Base-by-base conservation (phyloP, 2,888 invertebrate genomes). In the Drosophila mercatorum region DNA sequence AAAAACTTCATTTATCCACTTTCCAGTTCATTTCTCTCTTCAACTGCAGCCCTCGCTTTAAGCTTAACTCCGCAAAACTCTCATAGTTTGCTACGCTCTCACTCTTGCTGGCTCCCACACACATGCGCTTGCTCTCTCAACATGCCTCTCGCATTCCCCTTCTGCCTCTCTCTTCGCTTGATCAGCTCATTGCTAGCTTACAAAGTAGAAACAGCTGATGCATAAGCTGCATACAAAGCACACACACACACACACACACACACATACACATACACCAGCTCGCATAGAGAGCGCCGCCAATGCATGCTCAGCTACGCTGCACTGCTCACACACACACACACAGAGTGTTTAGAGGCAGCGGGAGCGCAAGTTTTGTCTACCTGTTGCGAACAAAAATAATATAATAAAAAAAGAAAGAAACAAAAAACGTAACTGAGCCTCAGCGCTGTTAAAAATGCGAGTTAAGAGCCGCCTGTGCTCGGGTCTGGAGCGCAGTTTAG, bases 401-500 rank as follows among this genome's bases (percentile, higher is more conserved):
- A 17, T 17, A 17, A 17, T 17, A 40, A 34, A 52, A 55, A 47
- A 52, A 38, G 22, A 22, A 22, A 49, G 46, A 64, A 49, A 17
- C 7, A 10, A 44, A 52, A 17, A 10, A 6, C n/a, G 10, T 43
- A 31, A 46, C 58, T 61, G 31, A 49, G 40, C 59, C 59, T 49
- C 59, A 22, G 31, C 49, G 22, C 59, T 49, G 46, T 55, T 55
- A 38, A 74, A 75, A 81, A 83, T 77, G 80, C 75, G 62, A 78
- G 90, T 91, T 91, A 91, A 91, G 91, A 91, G 90, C 72, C 80
- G 75, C 64, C 80, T 68, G 82, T 75, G 66, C 57, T 73, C 64
- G 72, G 76, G 61, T 69, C 76, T 81, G 73, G 89, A 91, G 91
- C 91, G 72, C 89, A 91, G 91, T 91, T 91, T 87, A 75, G 81